Evolutionary conservation across 1,140 invertebrate species (phyloP), one percentile per base, ranked within the genome.

Genomic region (Dendrolimus punctatus): DNA sequence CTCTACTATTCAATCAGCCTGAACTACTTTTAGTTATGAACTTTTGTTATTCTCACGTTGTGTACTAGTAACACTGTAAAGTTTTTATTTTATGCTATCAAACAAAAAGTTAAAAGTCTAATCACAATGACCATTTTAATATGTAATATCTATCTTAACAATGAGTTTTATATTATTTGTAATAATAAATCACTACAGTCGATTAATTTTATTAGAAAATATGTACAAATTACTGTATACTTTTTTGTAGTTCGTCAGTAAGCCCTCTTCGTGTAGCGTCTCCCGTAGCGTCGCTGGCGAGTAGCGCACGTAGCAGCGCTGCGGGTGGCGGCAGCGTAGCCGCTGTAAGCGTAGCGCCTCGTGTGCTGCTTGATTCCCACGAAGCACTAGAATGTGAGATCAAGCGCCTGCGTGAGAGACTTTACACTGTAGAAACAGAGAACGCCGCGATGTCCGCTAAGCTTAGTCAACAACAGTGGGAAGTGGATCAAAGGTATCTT

Each of bases 391-490:
- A 98, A 66, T 93, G 94, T 45, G 97, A 99, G 87, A 98, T 99
- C 64, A 96, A 95, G 71, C 89, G 96, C 42, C 89, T 99, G 8
- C 90, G 96, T 8, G 96, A 98, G 78, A 90, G 96, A 8, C 88
- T 99, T 7, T 92, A 95, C 53, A 94, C 93, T 0, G 89, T 99
- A 42, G 97, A 99, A 81, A 92, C 95, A 0, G 97, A 99, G 76
- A 99, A 99, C 79, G 93, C 96, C 6, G 91, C 95, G 4, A 94
- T 99, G 91, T 96, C 94, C 62, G 91, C 94, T 0, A 98, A 98
- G 73, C 88, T 99, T 4, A 96, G 92, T 76, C 96, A 98, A 71
- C 96, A 98, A 69, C 96, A 98, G 74, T 97, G 96, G 95, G 96
- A 98, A 76, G 93, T 99, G 40, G 96, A 99, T 73, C 94, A 97